Evolutionary conservation across 2,888 invertebrate species (phyloP), one percentile per base, ranked within the genome.

Genomic region (Lamproptera curius): DNA sequence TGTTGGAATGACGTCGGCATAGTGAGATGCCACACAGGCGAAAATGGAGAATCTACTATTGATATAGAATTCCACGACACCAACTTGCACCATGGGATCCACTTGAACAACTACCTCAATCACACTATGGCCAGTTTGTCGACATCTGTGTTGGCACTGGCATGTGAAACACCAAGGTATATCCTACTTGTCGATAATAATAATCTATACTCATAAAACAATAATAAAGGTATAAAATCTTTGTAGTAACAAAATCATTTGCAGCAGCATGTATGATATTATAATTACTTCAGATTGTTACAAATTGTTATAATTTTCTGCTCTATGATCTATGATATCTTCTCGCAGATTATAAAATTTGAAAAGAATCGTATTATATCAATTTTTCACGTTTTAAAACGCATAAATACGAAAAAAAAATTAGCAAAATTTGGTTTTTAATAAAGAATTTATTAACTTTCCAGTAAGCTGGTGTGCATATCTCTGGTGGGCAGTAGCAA

Each of bases 51-150:
- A 36, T 94, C 94, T 45, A 92, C 92, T 0, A 95, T 99, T 43
- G 97, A 98, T 72, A 94, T 98, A 0, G 97, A 98, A 75, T 99
- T 99, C 76, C 98, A 98, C 63, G 97, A 99, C 78, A 91, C 94
- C 0, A 91, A 93, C 41, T 86, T 95, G 9, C 97, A 99, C 72
- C 97, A 97, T 68, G 92, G 95, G 15, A 91, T 99, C 72, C 95
- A 97, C 70, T 89, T 99, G 56, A 92, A 92, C 63, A 99, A 99
- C 84, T 93, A 92, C 66, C 83, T 93, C 33, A 92, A 93, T 54
- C 97, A 97, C 78, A 93, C 92, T 1, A 92, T 99, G 91, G 98
- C 96, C 8, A 94, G 95, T 51, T 77, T 99, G 45, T 96, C 97
- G 5, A 83, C 90, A 1, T 90, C 93, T 50, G 96, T 94, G 6